These are phyloP conservation scores for Torymus auratus DNA, from an alignment of 2,888 invertebrate species.

Conservation along the genomic window DNA sequence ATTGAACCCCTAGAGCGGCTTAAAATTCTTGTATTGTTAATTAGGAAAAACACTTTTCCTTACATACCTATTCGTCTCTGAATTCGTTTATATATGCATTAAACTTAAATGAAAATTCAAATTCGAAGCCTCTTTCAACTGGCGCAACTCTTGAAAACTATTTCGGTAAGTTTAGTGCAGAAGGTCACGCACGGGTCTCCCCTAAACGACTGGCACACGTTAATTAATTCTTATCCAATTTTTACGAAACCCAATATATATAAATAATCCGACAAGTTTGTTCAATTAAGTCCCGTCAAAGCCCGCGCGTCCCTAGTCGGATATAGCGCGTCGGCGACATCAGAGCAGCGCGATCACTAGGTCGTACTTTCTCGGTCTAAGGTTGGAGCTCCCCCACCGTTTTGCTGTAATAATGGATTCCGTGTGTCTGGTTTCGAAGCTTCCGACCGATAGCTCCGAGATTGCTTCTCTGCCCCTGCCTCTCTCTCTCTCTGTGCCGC, in stretches of 20 bases:
- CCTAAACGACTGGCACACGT: no score
- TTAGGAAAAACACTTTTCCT: not conserved
- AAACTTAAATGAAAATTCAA: no score
- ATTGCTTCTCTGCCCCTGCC: constrained; percentile 56
- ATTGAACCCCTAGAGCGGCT: not conserved
- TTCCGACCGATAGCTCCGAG: constrained; percentile 58
- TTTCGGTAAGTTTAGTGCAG: no score
- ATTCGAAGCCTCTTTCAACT: no score
- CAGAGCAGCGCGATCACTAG: not conserved
- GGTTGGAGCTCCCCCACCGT: constrained; percentile 6
- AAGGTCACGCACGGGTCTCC: no score
- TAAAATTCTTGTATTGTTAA: constrained; percentile 17
- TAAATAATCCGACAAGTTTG: constrained; percentile 38
- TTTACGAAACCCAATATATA: no score
- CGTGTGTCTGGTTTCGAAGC: constrained; percentile 59
- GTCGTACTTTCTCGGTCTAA: not conserved
- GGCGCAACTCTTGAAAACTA: no score
- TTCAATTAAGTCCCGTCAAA: constrained; percentile 23
- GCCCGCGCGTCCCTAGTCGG: not conserved
- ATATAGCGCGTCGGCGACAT: not conserved
- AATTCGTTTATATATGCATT: no score
- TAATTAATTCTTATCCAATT: no score
- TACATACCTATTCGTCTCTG: no score
- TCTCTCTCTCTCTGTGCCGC: constrained; percentile 5
- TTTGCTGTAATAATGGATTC: constrained; percentile 61